Percentiles rank a stretch among this genome's conserved stretches.
Evolutionary conservation across 1,140 invertebrate species (phyloP).

Genomic region (Diorhabda elongata): DNA sequence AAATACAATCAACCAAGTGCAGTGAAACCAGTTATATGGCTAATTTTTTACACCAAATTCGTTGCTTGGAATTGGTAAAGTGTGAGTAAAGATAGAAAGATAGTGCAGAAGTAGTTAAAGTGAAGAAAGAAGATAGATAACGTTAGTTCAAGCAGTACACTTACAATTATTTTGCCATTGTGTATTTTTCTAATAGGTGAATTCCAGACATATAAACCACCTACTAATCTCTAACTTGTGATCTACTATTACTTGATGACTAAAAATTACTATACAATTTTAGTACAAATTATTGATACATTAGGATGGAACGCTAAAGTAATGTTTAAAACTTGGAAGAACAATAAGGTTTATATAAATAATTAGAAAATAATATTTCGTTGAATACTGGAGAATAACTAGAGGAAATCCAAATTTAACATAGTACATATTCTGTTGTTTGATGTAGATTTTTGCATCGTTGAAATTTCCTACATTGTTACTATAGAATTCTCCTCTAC

Average conservation of each 20-base stretch:
- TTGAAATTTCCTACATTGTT: too few species aligned
- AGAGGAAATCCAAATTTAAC: too few species aligned
- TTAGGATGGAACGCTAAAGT: too few species aligned
- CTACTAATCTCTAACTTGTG: not conserved
- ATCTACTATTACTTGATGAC: not conserved
- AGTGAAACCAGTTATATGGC: constrained; percentile 21
- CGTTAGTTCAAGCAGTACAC: not conserved
- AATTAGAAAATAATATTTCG: too few species aligned
- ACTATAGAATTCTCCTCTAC: too few species aligned
- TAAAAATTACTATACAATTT: not conserved
- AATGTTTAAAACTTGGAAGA: too few species aligned
- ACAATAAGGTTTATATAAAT: too few species aligned
- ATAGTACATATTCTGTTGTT: too few species aligned
- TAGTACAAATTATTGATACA: too few species aligned
- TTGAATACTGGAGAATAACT: too few species aligned
- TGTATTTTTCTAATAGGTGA: constrained; percentile 1
- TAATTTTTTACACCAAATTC: constrained; percentile 26
- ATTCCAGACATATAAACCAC: not conserved
- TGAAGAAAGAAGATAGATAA: not conserved
- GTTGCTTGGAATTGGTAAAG: constrained; percentile 30
- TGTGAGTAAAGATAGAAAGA: constrained; percentile 11
- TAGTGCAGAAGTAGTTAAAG: constrained; percentile 7
- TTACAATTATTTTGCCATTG: not conserved
- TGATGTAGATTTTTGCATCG: too few species aligned
- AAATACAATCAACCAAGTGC: constrained; percentile 37